Base-by-base conservation (phyloP, 1,140 invertebrate species). In the Leptestheria dahalacensis region DNA sequence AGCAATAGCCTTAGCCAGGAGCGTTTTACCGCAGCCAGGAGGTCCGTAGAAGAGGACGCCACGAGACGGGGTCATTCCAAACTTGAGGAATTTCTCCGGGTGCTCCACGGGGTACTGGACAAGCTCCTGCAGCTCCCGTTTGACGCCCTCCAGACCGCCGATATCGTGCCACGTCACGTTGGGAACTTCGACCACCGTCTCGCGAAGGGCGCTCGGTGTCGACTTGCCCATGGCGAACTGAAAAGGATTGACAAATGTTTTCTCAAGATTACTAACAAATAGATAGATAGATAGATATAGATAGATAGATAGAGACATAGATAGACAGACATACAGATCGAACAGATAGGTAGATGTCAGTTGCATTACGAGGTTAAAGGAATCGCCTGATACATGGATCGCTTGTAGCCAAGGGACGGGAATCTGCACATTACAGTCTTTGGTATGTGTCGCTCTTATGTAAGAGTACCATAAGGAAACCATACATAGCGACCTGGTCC, bases 21-120 rank as follows among this genome's bases (percentile, higher is more conserved):
- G 71, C 48, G 97, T 99, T 76, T 99, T 99, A 85, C 94, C 92
- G 71, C 91, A 96, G 68, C 91, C 91, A 47, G 94, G 94, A 50
- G 96, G 95, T 1, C 96, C 96, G 72, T 99, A 99, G 75, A 99
- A 99, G 15, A 99, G 76, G 11, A 99, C 96, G 60, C 96, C 96
- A 66, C 95, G 85, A 3, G 93, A 97, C 46, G 97, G 96, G 68
- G 97, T 94, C 97, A 99, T 99, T 64, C 97, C 97, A 71, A 99
- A 99, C 79, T 99, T 99, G 65, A 98, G 80, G 79, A 98, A 99
- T 75, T 99, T 99, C 72, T 99, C 97, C 10, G 97, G 97, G 80
- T 99, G 95, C 73, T 99, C 96, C 25, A 99, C 97, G 23, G 97
- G 97, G 74, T 99, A 99, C 79, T 97, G 84, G 47, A 99, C 92